phyloP scores from a whole-genome alignment of 2,113 vertebrate genomes.

The Paradoxurus hermaphroditus region DNA sequence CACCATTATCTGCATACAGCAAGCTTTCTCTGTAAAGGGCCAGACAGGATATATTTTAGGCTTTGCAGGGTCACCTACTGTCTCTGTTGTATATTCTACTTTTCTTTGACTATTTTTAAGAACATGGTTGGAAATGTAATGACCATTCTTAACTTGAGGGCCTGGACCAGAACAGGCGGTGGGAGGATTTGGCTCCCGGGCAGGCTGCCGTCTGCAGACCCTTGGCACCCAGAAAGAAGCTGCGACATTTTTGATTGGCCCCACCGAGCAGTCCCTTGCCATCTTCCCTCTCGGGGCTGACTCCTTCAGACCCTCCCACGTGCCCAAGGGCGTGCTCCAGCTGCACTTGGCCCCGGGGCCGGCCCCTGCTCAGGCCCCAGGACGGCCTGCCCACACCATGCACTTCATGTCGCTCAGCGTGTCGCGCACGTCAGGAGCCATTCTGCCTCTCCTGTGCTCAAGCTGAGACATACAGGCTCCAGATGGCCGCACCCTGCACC shows the following conservation, averaged over 20 bases:
- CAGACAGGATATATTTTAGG: not conserved
- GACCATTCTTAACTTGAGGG: not conserved
- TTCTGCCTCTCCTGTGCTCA: not conserved
- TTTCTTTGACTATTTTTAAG: not conserved
- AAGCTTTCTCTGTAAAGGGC: not conserved
- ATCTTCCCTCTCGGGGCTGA: not conserved
- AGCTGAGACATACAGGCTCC: not conserved
- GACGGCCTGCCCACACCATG: not conserved
- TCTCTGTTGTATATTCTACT: not conserved
- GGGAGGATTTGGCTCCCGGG: not conserved
- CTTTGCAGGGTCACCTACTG: not conserved
- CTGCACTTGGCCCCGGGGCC: not conserved
- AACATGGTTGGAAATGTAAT: constrained; percentile 10
- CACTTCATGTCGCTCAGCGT: not conserved
- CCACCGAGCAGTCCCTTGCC: not conserved
- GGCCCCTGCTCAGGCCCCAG: not conserved
- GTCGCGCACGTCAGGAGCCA: not conserved
- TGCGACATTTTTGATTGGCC: not conserved
- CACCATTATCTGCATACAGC: not conserved
- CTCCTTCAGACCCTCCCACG: not conserved
- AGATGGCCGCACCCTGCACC: not conserved
- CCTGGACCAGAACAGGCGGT: not conserved
- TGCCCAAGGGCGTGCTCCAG: not conserved
- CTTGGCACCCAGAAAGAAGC: not conserved
- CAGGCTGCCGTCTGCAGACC: not conserved